phyloP scores from a whole-genome alignment of 92 coral and sea anemone genomes.

The Epizoanthus illoricatus region DNA sequence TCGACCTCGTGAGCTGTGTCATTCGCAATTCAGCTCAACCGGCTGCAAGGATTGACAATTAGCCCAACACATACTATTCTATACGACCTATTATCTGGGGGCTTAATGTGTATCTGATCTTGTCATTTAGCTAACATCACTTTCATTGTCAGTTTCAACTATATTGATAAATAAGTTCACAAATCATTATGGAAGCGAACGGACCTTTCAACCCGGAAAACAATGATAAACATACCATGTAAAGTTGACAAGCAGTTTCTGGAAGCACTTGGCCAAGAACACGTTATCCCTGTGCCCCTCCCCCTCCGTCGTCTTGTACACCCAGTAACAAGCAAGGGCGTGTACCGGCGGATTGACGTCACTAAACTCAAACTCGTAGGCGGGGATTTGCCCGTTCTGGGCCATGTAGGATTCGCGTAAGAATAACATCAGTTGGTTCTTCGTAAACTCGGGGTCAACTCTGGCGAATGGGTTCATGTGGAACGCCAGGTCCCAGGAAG shows the following conservation, averaged over 20 bases:
- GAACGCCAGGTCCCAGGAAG: conserved; percentile 91
- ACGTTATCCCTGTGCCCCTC: conserved; percentile 76
- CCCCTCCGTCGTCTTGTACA: conserved; percentile 78
- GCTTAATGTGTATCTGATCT: not conserved
- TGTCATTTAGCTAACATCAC: too few species aligned
- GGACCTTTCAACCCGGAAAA: not conserved
- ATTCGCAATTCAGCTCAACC: too few species aligned
- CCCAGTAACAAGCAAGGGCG: conserved; percentile 78
- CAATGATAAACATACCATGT: conserved; percentile 64
- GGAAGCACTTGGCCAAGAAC: conserved; percentile 90
- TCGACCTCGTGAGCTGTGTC: too few species aligned
- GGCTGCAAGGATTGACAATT: too few species aligned
- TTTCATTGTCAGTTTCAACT: too few species aligned
- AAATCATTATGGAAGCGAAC: too few species aligned
- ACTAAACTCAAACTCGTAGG: conserved; percentile 92
- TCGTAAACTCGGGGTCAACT: conserved; percentile 89
- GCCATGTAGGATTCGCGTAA: conserved; percentile 93
- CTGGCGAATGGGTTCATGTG: conserved; percentile 86
- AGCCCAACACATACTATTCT: too few species aligned
- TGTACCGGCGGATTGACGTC: conserved; percentile 97
- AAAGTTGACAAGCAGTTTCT: conserved; percentile 83
- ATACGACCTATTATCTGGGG: not conserved
- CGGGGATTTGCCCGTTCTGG: conserved; percentile 90
- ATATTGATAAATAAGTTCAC: too few species aligned
- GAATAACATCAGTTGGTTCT: conserved; percentile 78